Evolutionary conservation across 2,888 invertebrate species (phyloP), one percentile per base, ranked within the genome.

Genomic region (Conistra vaccinii): DNA sequence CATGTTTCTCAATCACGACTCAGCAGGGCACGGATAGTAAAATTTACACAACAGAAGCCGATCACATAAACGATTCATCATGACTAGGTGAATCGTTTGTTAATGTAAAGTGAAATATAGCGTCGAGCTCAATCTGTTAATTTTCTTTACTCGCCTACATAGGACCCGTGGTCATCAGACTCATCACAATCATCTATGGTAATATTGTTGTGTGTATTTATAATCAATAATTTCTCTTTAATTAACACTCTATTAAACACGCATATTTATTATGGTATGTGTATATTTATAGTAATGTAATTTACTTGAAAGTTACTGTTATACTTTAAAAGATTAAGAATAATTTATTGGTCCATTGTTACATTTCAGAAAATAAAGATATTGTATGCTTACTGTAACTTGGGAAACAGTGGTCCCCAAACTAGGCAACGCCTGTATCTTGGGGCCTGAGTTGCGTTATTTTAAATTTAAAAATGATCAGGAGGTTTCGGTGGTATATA

Each of bases 21-120:
- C 69, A 60, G 69, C 53, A 60, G 74, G 68, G 61, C 71, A 75
- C 58, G 75, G 66, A 72, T 72, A 29, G 66, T 68, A 71, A 57
- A 66, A 69, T 80, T 61, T 69, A 60, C 81, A 60, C 76, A 72
- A 73, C 73, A 72, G 85, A 76, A 82, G 81, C 70, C 60, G 62
- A 72, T 60, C 62, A 53, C 17, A 60, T 45, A 72, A 70, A 76
- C 77, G 53, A 70, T 71, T 70, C 68, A 85, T 85, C 85, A 68
- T 76, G 68, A 76, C 65, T 66, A 65, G 65, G 73, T 85, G n/a
- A 73, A 68, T 76, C 29, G 76, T 65, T 68, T 20, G 57, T 29
- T 42, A 39, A 26, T 62, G 62, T 70, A 14, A 73, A 85, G 55
- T 85, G 68, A 85, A 81, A 69, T 62, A 70, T 83, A 39, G 68